These are phyloP conservation scores for Neria commutata DNA, from an alignment of 2,888 invertebrate species.

Conservation along the genomic window DNA sequence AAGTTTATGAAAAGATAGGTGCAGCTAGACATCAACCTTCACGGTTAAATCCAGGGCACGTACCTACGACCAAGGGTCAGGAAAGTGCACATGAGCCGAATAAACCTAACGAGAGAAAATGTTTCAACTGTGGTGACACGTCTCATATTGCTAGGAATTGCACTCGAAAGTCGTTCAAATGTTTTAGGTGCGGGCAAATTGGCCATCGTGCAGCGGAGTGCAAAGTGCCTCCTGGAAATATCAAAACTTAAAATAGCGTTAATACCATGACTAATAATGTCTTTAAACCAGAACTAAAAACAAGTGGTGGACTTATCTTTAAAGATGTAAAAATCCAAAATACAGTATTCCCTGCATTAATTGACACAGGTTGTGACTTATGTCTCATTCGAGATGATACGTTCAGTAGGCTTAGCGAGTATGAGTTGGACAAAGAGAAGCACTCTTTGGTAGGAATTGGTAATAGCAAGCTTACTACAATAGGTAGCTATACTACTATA, in stretches of 20 bases:
- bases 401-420: not conserved
- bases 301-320: conserved; percentile 1
- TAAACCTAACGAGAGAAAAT: no score
- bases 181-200: not conserved
- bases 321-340: conserved; percentile 10
- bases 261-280: not conserved
- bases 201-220: not conserved
- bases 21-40: not conserved
- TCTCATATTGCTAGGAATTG: conserved; percentile 10
- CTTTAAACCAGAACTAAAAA: not conserved
- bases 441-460: conserved; percentile 12
- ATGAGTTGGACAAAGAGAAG: not conserved
- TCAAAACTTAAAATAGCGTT: not conserved
- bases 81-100: no score
- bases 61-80: no score
- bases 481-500: conserved; percentile 3
- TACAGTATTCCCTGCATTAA: conserved; percentile 4
- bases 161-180: conserved; percentile 1
- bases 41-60: no score
- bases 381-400: conserved; percentile 8
- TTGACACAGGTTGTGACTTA: conserved; percentile 21
- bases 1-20: not conserved
- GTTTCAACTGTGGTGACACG: conserved; percentile 12
- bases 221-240: no score
- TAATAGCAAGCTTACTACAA: not conserved